Evolutionary conservation across 2,797 vertebrate genomes (phyloP), one percentile per base, ranked within the genome.

Genomic region (Lithobates pipiens): DNA sequence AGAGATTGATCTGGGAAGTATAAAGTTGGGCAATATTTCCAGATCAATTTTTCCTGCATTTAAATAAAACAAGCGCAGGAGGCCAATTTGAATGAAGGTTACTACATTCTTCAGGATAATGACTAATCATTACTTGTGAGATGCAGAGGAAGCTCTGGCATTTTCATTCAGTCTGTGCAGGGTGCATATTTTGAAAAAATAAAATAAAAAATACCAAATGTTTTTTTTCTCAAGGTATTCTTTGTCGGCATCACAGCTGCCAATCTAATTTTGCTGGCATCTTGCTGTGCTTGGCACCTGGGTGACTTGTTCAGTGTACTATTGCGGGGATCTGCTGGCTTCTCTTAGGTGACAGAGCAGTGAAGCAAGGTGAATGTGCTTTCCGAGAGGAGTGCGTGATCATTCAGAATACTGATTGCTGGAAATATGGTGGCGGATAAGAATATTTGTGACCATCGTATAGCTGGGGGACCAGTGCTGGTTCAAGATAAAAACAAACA

Each of bases 231-330:
- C 21, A 7, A 57, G 18, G 32, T 50, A 81, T 63, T 42, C 71
- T 36, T 81, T 73, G 29, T 61, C 69, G 42, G 69, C 23, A 65
- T 44, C 29, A 34, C 29, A 73, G 57, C 57, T 75, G 80, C 80
- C 79, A 81, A 63, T 81, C 79, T 73, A 63, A 61, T 34, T 36
- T 13, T 21, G 25, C 50, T 29, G n/a, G 70, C 69, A 42, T 54
- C 69, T 72, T 39, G 69, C 69, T 81, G 79, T 73, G 79, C 34
- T 54, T 81, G 69, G n/a, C 69, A 61, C 79, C 73, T 39, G 29
- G 18, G 39, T 61, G 79, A 61, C 69, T 73, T 71, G 25, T 50
- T 36, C 79, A 42, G 79, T 73, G 27, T 72, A 68, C 57, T 36
- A n/a, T 71, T 81, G 70, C 65, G 15, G 10, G n/a, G 44, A 67